Percentiles rank a stretch among this genome's conserved stretches.
Evolutionary conservation across 2,113 vertebrate species (phyloP).

Genomic region (Stercorarius parasiticus): DNA sequence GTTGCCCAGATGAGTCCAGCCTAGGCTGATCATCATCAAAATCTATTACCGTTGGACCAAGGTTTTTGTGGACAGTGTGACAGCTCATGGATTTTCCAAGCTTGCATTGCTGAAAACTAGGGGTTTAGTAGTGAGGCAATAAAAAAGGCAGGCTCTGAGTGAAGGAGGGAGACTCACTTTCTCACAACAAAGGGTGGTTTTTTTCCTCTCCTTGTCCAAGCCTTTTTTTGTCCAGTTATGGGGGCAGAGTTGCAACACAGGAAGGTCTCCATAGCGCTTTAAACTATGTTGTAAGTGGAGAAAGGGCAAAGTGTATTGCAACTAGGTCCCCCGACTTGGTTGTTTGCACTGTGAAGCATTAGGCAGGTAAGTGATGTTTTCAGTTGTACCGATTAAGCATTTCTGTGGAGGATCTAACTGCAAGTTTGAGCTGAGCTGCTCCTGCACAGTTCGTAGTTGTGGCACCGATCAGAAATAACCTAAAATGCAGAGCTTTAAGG

Average conservation of each 20-base stretch:
- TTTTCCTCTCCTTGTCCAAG: not conserved
- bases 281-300: not conserved
- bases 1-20: not conserved
- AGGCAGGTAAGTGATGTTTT: not conserved
- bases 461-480: not conserved
- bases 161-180: not conserved
- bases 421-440: not conserved
- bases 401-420: not conserved
- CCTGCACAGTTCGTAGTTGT: not conserved
- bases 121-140: not conserved
- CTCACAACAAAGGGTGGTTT: not conserved
- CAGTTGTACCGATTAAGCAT: not conserved
- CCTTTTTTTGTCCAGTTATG: not conserved
- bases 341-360: not conserved
- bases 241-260: not conserved
- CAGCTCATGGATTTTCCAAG: not conserved
- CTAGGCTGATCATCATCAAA: not conserved
- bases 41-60: fast-evolving
- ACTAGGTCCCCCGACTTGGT: not conserved
- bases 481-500: not conserved
- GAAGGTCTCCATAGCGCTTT: not conserved
- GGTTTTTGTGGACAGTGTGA: fast-evolving
- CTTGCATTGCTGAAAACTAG: not conserved
- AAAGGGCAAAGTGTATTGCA: not conserved
- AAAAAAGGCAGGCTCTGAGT: not conserved